Base-by-base conservation (phyloP, 2,888 invertebrate genomes). In the Apodemia mormo region DNA sequence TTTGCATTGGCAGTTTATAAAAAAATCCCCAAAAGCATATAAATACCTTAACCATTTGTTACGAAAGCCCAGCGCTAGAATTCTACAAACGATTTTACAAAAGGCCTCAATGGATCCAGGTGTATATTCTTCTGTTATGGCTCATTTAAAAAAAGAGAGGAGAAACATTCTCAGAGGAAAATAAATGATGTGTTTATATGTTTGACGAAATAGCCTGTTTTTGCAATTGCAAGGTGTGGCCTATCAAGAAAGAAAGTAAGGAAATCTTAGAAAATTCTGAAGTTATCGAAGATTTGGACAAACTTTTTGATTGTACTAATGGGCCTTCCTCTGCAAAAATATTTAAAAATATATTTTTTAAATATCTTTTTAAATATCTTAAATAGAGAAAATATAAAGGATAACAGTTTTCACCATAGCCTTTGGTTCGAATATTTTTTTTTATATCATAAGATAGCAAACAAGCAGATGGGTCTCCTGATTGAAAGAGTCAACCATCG, bases 131-230 rank as follows among this genome's bases (percentile, higher is more conserved):
- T 4, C 10, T 52, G n/a, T 52, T 7, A 52, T 52, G 52, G 9
- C 10, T 7, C 52, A 52, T 52, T 12, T 72, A n/a, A 65, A 68
- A n/a, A 70, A 66, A 67, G 45, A 67, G 65, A 43, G 45, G 40
- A 45, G 67, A 33, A 49, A 70, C 67, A 70, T 14, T 66, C 10
- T 64, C 56, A 4, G 56, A 68, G 29, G 69, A 73, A 40, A 68
- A 73, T 30, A 75, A 68, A 54, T 29, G 61, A 2, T 77, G 75
- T 68, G 52, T 30, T 22, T 30, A 76, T 2, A 12, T 74, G 1
- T 76, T 78, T 67, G 78, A 77, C n/a, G 75, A 77, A 68, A 77
- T 77, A 2, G 70, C 69, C n/a, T 56, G 58, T 33, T 14, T 14
- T 12, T 52, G n/a, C 52, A 9, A 9, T 52, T n/a, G 5, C n/a